A percentile compares a stretch with the other conserved stretches of the same genome.
phyloP scores from a whole-genome alignment of 53 echinoderm and acorn worm genomes.

The Echinarachnius parma region DNA sequence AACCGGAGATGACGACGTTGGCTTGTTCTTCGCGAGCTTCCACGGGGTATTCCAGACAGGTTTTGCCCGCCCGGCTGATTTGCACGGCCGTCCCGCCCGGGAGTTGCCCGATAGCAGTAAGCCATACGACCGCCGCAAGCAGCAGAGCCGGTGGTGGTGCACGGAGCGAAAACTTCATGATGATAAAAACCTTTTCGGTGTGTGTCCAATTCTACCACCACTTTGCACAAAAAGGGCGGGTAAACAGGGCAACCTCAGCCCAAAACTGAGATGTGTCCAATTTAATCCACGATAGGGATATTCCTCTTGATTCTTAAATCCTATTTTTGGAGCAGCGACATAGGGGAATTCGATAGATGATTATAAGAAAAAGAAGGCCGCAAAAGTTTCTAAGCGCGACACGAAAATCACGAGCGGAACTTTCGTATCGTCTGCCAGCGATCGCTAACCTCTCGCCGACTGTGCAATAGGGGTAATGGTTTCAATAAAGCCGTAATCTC shows the following conservation, averaged over 20 bases:
- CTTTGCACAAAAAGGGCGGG: too few species aligned
- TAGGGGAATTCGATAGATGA: too few species aligned
- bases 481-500: conserved; percentile 22
- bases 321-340: too few species aligned
- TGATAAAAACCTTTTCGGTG: too few species aligned
- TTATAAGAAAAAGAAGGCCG: too few species aligned
- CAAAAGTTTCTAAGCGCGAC: too few species aligned
- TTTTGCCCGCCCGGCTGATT: conserved; percentile 12
- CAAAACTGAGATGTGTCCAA: too few species aligned
- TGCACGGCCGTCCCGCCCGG: conserved; percentile 25
- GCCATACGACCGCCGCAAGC: conserved; percentile 26
- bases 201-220: too few species aligned
- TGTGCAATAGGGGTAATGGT: too few species aligned
- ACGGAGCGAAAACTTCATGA: conserved; percentile 11
- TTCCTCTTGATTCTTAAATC: conserved; percentile 21
- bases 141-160: not conserved
- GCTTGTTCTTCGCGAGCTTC: conserved; percentile 82
- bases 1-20: conserved; percentile 77
- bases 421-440: too few species aligned
- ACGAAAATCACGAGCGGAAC: too few species aligned
- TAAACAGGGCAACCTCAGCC: too few species aligned
- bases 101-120: conserved; percentile 15
- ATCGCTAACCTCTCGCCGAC: not conserved
- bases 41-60: conserved; percentile 70
- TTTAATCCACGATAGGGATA: conserved; percentile 11